A percentile compares a stretch with the other conserved stretches of the same genome.
phyloP scores from a whole-genome alignment of 1,140 invertebrate species.

The Bombus huntii region DNA sequence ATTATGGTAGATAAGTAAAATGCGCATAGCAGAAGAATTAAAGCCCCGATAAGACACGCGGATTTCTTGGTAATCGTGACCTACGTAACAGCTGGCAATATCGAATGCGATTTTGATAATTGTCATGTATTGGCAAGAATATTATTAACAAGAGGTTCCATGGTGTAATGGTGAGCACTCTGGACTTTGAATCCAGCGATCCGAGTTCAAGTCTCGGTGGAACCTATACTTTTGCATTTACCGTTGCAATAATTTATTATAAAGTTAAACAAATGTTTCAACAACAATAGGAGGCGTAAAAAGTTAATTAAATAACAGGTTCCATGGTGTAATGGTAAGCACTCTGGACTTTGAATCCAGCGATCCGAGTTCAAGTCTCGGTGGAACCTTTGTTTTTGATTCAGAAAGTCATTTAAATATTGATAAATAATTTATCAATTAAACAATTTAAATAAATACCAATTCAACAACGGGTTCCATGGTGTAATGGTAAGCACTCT shows the following conservation, averaged over 20 bases:
- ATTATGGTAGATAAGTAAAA: neutral
- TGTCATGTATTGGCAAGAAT: slow-evolving; percentile 77
- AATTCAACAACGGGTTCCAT: slow-evolving; percentile 85
- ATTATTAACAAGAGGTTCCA: slow-evolving; percentile 83
- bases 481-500: slow-evolving; percentile 96
- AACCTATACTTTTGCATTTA: slow-evolving; percentile 71
- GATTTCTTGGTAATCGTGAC: neutral
- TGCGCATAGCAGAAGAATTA: neutral
- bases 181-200: slow-evolving; percentile 90
- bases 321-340: slow-evolving; percentile 95
- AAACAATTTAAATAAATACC: neutral
- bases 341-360: slow-evolving; percentile 96
- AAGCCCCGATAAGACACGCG: neutral
- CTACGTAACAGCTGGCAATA: neutral
- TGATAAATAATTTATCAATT: too few species aligned
- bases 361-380: slow-evolving; percentile 94
- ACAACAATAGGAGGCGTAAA: neutral
- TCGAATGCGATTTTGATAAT: neutral
- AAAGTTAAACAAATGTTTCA: neutral
- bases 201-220: slow-evolving; percentile 84
- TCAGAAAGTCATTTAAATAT: too few species aligned
- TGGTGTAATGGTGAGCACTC: slow-evolving; percentile 96
- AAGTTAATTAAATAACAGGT: slow-evolving; percentile 78
- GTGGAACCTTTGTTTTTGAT: slow-evolving; percentile 85
- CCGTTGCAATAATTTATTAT: neutral